Evolutionary conservation across 1,140 invertebrate genomes (phyloP).

Genomic region (Caenorhabditis tropicalis): DNA sequence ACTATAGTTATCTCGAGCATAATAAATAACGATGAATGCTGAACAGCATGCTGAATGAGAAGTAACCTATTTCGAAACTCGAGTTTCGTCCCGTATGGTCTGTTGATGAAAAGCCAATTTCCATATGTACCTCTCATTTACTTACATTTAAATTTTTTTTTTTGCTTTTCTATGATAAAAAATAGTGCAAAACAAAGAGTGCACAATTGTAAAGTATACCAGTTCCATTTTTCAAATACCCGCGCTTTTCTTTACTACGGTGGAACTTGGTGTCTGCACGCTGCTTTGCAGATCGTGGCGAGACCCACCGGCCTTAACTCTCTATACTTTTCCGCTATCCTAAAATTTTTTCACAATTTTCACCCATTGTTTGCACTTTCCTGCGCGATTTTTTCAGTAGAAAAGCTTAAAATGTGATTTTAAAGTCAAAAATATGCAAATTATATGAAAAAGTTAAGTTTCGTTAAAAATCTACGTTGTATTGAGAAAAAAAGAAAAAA

Average conservation of each 20-base stretch:
- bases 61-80: too few species aligned
- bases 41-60: too few species aligned
- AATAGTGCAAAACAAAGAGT: background rate
- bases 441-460: background rate
- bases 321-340: background rate
- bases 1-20: too few species aligned
- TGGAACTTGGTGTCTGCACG: background rate
- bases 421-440: background rate
- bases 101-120: too few species aligned
- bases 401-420: background rate
- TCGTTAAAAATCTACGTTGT: too few species aligned
- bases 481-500: too few species aligned
- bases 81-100: too few species aligned
- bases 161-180: too few species aligned
- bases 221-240: background rate
- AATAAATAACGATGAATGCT: too few species aligned
- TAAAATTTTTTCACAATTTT: constrained; percentile 36
- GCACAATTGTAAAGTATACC: background rate
- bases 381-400: background rate
- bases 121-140: too few species aligned
- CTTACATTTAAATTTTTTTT: too few species aligned
- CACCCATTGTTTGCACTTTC: background rate
- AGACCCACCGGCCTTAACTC: background rate
- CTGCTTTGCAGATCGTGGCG: background rate
- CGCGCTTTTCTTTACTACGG: background rate